A percentile compares a stretch with the other conserved stretches of the same genome.
Evolutionary conservation across 2,113 vertebrate genomes (phyloP).

Genomic region (Pituophis catenifer): DNA sequence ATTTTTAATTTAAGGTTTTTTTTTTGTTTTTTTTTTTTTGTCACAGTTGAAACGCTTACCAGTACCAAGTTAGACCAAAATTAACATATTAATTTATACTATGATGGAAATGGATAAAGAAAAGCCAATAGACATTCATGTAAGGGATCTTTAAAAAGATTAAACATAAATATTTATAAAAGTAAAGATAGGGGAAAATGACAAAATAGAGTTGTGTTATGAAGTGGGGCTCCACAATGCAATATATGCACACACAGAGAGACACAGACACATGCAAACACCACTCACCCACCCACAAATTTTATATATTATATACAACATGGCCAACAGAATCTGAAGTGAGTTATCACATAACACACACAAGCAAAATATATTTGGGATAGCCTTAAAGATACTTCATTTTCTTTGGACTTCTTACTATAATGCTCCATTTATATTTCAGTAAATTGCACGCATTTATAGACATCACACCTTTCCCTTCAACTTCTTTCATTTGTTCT

Average conservation of each 20-base stretch:
- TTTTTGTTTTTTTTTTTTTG: not conserved
- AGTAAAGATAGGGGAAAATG: not conserved
- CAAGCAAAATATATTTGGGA: constrained; percentile 2
- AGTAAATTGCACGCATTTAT: constrained; percentile 37
- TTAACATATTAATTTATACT: not conserved
- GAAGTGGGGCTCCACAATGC: not conserved
- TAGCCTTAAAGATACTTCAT: constrained; percentile 39
- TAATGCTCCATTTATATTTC: not conserved
- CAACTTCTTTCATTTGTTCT: constrained; percentile 44
- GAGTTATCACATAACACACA: not conserved
- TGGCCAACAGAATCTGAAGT: not conserved
- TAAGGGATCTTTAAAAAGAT: not conserved
- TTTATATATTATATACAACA: constrained; percentile 29
- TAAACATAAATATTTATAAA: constrained; percentile 8
- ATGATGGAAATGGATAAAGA: not conserved
- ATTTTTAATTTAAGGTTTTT: not conserved
- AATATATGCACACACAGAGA: not conserved
- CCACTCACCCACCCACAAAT: not conserved
- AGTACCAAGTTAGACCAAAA: not conserved
- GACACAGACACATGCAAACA: not conserved
- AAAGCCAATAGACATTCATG: not conserved
- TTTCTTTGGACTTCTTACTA: constrained; percentile 55
- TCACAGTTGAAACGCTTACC: not conserved
- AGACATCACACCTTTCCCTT: constrained; percentile 64
- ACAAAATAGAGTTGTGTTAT: not conserved